Conservation (phyloP, 2,888 invertebrate species). For the Notodonta dromedarius region DNA sequence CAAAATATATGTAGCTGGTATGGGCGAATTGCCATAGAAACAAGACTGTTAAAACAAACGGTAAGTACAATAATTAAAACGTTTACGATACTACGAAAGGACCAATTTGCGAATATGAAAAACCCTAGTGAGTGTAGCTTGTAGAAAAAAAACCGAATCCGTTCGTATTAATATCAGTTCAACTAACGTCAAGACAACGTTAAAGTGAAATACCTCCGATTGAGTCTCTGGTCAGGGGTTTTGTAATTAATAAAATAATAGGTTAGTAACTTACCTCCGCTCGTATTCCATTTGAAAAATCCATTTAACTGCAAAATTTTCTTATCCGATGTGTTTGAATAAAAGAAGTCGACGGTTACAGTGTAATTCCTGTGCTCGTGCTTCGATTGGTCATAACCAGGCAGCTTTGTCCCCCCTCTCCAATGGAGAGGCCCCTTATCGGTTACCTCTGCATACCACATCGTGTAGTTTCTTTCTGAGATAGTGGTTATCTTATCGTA, state of each 20-base stretch:
- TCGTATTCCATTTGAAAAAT: constrained; percentile 40
- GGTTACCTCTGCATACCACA: constrained; percentile 36
- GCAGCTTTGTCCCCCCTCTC: constrained; percentile 20
- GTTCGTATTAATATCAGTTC: no score
- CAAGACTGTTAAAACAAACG: no score
- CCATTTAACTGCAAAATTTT: constrained; percentile 12
- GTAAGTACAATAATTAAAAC: no score
- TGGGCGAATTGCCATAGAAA: no score
- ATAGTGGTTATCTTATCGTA: constrained; percentile 16
- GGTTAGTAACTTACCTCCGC: constrained; percentile 50
- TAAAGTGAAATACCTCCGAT: no score
- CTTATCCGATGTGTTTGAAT: constrained; percentile 2
- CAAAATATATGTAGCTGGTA: no score
- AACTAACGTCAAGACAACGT: no score
- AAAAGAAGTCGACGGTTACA: constrained; percentile 20
- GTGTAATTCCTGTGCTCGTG: constrained; percentile 29
- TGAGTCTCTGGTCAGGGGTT: no score
- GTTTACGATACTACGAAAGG: no score
- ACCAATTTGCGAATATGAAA: no score
- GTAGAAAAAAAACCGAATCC: no score
- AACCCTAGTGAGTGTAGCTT: no score
- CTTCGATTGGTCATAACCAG: constrained; percentile 13
- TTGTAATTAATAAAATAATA: not conserved
- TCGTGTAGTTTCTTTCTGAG: constrained; percentile 25
- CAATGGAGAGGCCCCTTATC: constrained; percentile 20